Evolutionary conservation across 2,888 invertebrate genomes (phyloP), one percentile per base, ranked within the genome.

Genomic region (Atrina japonica): DNA sequence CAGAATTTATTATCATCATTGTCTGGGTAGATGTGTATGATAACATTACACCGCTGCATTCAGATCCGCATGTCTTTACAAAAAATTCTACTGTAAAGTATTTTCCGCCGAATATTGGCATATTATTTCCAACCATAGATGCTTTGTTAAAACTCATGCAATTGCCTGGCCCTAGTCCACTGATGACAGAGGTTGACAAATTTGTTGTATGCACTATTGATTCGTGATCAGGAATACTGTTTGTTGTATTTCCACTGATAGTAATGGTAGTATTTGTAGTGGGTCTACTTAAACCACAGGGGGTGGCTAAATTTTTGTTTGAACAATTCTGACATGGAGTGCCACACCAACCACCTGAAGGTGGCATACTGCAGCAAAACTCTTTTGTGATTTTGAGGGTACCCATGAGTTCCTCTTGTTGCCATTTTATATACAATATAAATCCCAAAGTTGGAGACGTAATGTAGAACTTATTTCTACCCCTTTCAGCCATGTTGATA

Each of bases 41-140:
- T 50, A 80, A 14, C 9, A 81, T 68, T 9, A 78, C 75, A 5
- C 80, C 80, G 11, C 30, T 53, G 21, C 80, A 81, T 14, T n/a
- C 25, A 5, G 47, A 50, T 3, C 40, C 25, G 55, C 81, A 78
- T 18, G 73, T 70, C 30, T 75, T 75, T 30, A 78, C 63, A n/a
- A 73, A 67, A 35, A 81, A 76, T 59, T 81, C 77, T 14, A 81
- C 52, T 27, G 78, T 72, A 9, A 66, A 50, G 30, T 63, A 60
- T 7, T 41, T n/a, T 2, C 53, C 43, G 21, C 53, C 29, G 55
- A 78, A 71, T 14, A 67, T 45, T 16, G 55, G 16, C 6, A 70
- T 18, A 3, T 64, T 40, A 23, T 50, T 45, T n/a, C 68, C 59
- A 18, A 70, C 75, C 16, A 70, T 66, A 0, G 80, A 80, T 2